Conservation (phyloP, 2,888 invertebrate species). For the Agrotis segetum region DNA sequence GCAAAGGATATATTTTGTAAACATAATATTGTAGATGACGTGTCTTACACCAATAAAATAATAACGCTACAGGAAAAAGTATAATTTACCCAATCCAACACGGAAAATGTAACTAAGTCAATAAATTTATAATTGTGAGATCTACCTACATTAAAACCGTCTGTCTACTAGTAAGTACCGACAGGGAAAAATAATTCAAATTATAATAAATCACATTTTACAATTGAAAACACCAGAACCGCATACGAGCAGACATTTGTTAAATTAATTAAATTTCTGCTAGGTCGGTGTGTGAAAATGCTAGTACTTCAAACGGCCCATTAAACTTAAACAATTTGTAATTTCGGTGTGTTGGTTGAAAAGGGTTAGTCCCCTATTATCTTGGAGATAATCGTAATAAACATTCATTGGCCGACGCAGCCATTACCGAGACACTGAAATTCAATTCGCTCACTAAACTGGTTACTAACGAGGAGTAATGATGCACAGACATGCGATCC, state of each 20-base stretch:
- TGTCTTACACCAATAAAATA: constrained; percentile 33
- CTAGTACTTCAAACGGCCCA: constrained; percentile 62
- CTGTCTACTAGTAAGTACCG: background rate
- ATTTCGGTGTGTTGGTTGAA: constrained; percentile 69
- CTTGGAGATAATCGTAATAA: constrained; percentile 73
- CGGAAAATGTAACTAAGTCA: constrained; percentile 28
- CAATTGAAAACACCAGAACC: constrained; percentile 20
- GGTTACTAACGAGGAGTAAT: constrained; percentile 78
- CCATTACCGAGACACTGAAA: constrained; percentile 74
- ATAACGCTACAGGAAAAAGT: constrained; percentile 30
- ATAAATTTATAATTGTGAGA: constrained; percentile 29
- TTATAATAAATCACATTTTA: constrained; percentile 23
- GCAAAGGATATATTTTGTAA: constrained; percentile 74
- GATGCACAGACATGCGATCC: constrained; percentile 79
- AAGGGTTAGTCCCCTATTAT: constrained; percentile 71
- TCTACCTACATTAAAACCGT: constrained; percentile 25
- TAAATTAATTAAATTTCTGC: constrained; percentile 64
- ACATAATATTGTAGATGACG: constrained; percentile 66
- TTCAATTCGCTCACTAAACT: constrained; percentile 81
- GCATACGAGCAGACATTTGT: constrained; percentile 43
- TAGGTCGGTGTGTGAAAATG: constrained; percentile 50
- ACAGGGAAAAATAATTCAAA: background rate
- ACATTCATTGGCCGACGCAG: constrained; percentile 70
- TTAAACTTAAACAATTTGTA: constrained; percentile 72
- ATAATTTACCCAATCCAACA: constrained; percentile 15